phyloP scores from a whole-genome alignment of 1,140 invertebrate species.

The Phocides pigmalion region DNA sequence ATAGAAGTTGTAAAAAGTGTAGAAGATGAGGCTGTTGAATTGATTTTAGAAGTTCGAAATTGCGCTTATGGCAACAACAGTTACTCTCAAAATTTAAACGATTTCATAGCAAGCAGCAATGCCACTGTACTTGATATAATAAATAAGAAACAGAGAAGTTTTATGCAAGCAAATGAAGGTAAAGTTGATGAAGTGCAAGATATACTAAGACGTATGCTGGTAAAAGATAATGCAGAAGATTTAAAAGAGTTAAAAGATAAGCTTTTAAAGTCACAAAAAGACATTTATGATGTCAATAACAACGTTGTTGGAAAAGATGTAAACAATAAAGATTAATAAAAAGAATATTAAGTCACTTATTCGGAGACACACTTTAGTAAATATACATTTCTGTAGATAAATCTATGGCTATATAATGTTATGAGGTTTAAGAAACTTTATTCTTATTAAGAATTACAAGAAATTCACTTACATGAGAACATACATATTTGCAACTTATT shows the following conservation, averaged over 20 bases:
- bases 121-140: slow-evolving; percentile 63
- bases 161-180: slow-evolving; percentile 22
- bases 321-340: slow-evolving; percentile 34
- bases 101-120: slow-evolving; percentile 57
- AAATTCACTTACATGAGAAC: no score
- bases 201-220: slow-evolving; percentile 56
- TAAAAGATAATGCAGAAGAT: slow-evolving; percentile 39
- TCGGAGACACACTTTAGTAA: no score
- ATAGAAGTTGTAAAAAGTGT: slow-evolving; percentile 70
- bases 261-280: slow-evolving; percentile 47
- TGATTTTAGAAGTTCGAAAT: slow-evolving; percentile 51
- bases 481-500: no score
- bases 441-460: no score
- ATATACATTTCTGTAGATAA: neutral
- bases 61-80: slow-evolving; percentile 56
- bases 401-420: no score
- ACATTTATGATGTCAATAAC: slow-evolving; percentile 41
- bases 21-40: slow-evolving; percentile 62
- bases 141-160: slow-evolving; percentile 33
- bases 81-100: slow-evolving; percentile 43
- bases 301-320: slow-evolving; percentile 42
- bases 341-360: no score
- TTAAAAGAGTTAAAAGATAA: slow-evolving; percentile 54
- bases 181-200: slow-evolving; percentile 54
- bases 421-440: no score